Evolutionary conservation across 1,140 invertebrate genomes (phyloP).

Genomic region (Oreohelix idahoensis): DNA sequence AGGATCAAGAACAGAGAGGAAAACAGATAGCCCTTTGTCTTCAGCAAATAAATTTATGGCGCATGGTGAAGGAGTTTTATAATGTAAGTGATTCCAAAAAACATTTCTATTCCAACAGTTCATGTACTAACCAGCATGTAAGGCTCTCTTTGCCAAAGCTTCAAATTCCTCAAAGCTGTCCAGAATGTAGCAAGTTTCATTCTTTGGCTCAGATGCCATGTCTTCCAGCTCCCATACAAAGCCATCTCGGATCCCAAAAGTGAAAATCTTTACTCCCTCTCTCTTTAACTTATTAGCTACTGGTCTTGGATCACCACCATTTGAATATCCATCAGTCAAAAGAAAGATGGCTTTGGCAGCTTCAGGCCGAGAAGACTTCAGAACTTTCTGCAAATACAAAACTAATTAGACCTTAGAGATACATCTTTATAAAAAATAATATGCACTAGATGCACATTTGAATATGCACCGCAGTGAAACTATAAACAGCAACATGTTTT

Average conservation of each 20-base stretch:
- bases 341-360: conserved; percentile 80
- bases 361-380: conserved; percentile 74
- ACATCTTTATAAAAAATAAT: too few relatives aligned
- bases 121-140: conserved; percentile 78
- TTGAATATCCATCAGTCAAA: conserved; percentile 83
- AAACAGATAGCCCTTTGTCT: too few relatives aligned
- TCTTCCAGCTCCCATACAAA: conserved; percentile 80
- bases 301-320: conserved; percentile 80
- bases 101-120: too few relatives aligned
- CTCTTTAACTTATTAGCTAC: conserved; percentile 76
- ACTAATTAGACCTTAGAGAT: too few relatives aligned
- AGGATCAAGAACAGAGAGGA: too few relatives aligned
- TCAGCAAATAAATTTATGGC: too few relatives aligned
- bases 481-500: too few relatives aligned
- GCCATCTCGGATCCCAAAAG: conserved; percentile 81
- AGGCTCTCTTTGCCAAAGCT: conserved; percentile 79
- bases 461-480: too few relatives aligned
- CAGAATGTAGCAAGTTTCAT: conserved; percentile 80
- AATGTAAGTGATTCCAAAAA: too few relatives aligned
- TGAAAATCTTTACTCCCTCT: conserved; percentile 78
- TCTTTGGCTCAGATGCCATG: conserved; percentile 79
- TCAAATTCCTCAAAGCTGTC: conserved; percentile 84
- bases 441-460: too few relatives aligned
- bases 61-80: too few relatives aligned
- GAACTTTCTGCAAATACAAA: conserved; percentile 75